phyloP scores from a whole-genome alignment of 1,140 invertebrate genomes.

The Mycetomoellerius zeteki region DNA sequence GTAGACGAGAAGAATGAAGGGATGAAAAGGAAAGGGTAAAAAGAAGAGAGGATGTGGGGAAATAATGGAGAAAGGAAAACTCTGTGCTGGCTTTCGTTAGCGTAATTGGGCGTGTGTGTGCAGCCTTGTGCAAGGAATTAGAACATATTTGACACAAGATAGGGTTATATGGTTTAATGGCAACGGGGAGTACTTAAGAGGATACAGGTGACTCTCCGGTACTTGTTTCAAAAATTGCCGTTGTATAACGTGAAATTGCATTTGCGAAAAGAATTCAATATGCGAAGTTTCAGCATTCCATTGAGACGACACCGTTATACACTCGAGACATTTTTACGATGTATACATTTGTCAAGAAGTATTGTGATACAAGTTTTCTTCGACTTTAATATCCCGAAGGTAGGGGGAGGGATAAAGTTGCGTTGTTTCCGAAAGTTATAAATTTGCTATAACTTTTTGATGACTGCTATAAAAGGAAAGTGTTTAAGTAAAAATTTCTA shows the following conservation, averaged over 20 bases:
- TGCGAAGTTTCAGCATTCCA: slow-evolving; percentile 8
- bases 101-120: slow-evolving; percentile 65
- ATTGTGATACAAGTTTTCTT: slow-evolving; percentile 23
- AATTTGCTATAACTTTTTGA: slow-evolving; percentile 55
- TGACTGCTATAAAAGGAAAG: slow-evolving; percentile 15
- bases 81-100: slow-evolving; percentile 54
- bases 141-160: slow-evolving; percentile 20
- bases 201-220: slow-evolving; percentile 34
- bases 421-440: slow-evolving; percentile 44
- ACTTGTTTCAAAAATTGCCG: background rate
- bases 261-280: background rate
- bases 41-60: background rate
- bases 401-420: background rate
- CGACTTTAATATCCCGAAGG: slow-evolving; percentile 20
- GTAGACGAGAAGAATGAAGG: slow-evolving; percentile 24
- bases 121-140: slow-evolving; percentile 9
- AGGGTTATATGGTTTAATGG: slow-evolving; percentile 42
- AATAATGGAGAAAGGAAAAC: slow-evolving; percentile 21
- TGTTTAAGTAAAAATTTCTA: slow-evolving; percentile 42
- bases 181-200: slow-evolving; percentile 24
- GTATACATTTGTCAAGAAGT: slow-evolving; percentile 37
- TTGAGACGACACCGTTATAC: slow-evolving; percentile 10
- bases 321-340: slow-evolving; percentile 30
- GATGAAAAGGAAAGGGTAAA: background rate
- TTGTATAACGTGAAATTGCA: background rate